Base-by-base conservation (phyloP, 2,797 vertebrate genomes). In the Cyclopterus lumpus region DNA sequence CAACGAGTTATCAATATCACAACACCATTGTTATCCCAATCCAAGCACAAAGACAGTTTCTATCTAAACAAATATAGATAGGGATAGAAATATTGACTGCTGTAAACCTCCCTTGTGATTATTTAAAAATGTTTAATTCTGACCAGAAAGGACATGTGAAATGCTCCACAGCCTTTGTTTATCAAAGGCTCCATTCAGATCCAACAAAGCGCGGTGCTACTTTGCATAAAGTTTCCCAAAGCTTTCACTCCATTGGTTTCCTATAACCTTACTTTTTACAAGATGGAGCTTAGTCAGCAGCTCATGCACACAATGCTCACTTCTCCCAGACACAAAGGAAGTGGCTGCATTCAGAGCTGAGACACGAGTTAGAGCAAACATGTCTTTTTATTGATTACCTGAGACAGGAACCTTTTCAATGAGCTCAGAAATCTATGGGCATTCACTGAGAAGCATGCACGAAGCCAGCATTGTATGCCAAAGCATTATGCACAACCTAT, bases 201-300 rank as follows among this genome's bases (percentile, higher is more conserved):
- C 76, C 73, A 87, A 91, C 83, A 90, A 82, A 90, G 83, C 65
- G 4, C 73, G 77, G 65, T 63, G 38, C 46, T 77, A n/a, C 71
- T 93, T 93, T 89, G 86, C 90, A 89, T 92, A 73, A 90, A 77
- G 81, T 84, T 77, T 82, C 71, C 73, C 44, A 42, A 53, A 75
- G 80, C 64, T 81, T 82, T 79, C 67, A 74, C 61, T 77, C 67
- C 83, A 89, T 82, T 46, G 89, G 67, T 84, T 93, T 91, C 74
- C 83, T 86, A 90, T 91, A 75, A 79, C 44, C 12, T 62, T 81
- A 61, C 78, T 79, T 63, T 80, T 36, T 64, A 62, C 57, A 74
- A 55, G 67, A 66, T 38, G 68, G 51, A 76, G 91, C 93, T 89
- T 83, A 89, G 78, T 94, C 93, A 91, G 92, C 92, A n/a, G 54